Percentiles rank a stretch among this genome's conserved stretches.
These are phyloP conservation scores for Thaumatotibia leucotreta DNA, from an alignment of 1,140 invertebrate genomes.

Conservation along the genomic window DNA sequence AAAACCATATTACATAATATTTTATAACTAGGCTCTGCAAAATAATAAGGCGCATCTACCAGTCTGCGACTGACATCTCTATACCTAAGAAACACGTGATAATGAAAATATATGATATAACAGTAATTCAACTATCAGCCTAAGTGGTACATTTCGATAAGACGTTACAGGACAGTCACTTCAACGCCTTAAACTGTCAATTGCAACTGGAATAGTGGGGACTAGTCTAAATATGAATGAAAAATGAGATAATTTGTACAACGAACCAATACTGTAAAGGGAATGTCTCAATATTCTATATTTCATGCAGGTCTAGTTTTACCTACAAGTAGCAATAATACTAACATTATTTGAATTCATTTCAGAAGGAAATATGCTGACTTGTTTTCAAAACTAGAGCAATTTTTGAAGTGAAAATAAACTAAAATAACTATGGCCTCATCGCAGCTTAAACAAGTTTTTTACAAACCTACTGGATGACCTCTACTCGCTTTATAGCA, in stretches of 20 bases:
- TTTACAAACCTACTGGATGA: conserved; percentile 69
- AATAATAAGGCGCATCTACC: not conserved
- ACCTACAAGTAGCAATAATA: not conserved
- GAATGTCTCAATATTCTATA: conserved; percentile 43
- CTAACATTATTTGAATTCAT: not conserved
- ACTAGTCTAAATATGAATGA: conserved; percentile 5
- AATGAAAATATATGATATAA: not conserved
- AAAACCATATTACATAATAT: not conserved
- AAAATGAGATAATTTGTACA: conserved; percentile 36
- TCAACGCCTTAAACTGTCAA: not conserved
- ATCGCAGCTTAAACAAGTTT: conserved; percentile 65
- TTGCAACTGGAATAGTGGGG: not conserved
- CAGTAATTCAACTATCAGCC: not conserved
- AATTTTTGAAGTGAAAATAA: not conserved
- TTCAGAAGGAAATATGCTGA: not conserved
- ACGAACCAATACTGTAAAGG: conserved; percentile 43
- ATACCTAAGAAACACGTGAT: not conserved
- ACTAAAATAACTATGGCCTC: conserved; percentile 41
- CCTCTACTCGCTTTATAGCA: conserved; percentile 25
- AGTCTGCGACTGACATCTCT: not conserved
- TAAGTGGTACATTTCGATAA: not conserved
- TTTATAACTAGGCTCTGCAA: not conserved
- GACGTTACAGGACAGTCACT: not conserved
- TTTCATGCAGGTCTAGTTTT: conserved; percentile 17
- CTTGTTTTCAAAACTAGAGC: not conserved